Evolutionary conservation across 2,888 invertebrate species (phyloP).

Genomic region (Flabesymbios commensalis): DNA sequence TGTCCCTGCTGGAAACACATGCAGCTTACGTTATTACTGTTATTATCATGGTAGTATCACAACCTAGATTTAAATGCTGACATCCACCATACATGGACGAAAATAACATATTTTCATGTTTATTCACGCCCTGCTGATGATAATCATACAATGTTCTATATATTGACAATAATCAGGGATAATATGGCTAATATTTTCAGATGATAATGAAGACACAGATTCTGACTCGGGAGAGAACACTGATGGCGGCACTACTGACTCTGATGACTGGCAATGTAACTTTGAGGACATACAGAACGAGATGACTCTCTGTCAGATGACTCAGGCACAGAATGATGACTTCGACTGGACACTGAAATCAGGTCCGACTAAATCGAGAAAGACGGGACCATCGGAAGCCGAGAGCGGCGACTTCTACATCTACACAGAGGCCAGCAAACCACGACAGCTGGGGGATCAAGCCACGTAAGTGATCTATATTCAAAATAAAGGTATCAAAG

Average conservation of each 20-base stretch:
- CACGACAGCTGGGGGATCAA: slow-evolving; percentile 47
- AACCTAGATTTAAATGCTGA: no score
- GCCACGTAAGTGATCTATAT: slow-evolving; percentile 12
- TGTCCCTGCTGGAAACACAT: no score
- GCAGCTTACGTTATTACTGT: no score
- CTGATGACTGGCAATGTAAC: slow-evolving; percentile 49
- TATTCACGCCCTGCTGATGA: no score
- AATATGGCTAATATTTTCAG: neutral
- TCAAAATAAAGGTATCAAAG: no score
- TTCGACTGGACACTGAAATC: slow-evolving; percentile 53
- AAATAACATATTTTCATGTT: no score
- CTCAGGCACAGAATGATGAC: slow-evolving; percentile 46
- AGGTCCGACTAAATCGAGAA: slow-evolving; percentile 26
- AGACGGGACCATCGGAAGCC: slow-evolving; percentile 31
- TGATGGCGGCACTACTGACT: no score
- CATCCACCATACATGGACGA: no score
- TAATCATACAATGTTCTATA: no score
- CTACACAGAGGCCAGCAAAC: slow-evolving; percentile 77
- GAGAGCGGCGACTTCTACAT: slow-evolving; percentile 66
- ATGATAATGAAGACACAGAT: neutral
- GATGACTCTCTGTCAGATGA: slow-evolving; percentile 50
- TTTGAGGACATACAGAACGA: slow-evolving; percentile 50
- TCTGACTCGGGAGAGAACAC: no score
- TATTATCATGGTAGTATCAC: no score
- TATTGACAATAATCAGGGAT: no score